Evolutionary conservation across 2,888 invertebrate genomes (phyloP).

Genomic region (Meteorus cinctellus): DNA sequence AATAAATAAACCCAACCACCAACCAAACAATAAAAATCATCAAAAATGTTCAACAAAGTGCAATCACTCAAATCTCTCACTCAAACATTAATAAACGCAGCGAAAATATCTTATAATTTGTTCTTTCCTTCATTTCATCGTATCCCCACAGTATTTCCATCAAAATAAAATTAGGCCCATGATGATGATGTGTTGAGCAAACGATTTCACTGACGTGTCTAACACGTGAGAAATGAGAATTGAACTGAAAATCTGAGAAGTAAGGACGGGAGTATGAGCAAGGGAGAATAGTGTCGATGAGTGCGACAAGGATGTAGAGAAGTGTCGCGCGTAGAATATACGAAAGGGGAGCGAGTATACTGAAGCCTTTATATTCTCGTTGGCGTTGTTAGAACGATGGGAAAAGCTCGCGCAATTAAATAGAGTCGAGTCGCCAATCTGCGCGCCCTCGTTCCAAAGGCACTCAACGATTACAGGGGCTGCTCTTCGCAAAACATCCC

Average conservation of each 20-base stretch:
- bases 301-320: not conserved
- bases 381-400: conserved; percentile 18
- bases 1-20: too few relatives aligned
- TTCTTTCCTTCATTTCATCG: too few relatives aligned
- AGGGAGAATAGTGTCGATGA: too few relatives aligned
- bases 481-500: conserved; percentile 32
- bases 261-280: not conserved
- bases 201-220: not conserved
- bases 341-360: not conserved
- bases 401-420: conserved; percentile 34
- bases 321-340: not conserved
- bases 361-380: conserved; percentile 23
- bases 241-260: not conserved
- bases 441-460: conserved; percentile 28
- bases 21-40: too few relatives aligned
- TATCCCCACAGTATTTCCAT: not conserved
- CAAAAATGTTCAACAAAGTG: too few relatives aligned
- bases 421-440: conserved; percentile 38
- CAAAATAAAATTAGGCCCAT: not conserved
- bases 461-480: conserved; percentile 34
- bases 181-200: not conserved
- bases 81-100: too few relatives aligned
- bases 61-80: too few relatives aligned
- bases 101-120: too few relatives aligned
- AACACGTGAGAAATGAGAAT: not conserved